A percentile compares a stretch with the other conserved stretches of the same genome.
Evolutionary conservation across 2,888 invertebrate species (phyloP).

Genomic region (Andrena marginata): DNA sequence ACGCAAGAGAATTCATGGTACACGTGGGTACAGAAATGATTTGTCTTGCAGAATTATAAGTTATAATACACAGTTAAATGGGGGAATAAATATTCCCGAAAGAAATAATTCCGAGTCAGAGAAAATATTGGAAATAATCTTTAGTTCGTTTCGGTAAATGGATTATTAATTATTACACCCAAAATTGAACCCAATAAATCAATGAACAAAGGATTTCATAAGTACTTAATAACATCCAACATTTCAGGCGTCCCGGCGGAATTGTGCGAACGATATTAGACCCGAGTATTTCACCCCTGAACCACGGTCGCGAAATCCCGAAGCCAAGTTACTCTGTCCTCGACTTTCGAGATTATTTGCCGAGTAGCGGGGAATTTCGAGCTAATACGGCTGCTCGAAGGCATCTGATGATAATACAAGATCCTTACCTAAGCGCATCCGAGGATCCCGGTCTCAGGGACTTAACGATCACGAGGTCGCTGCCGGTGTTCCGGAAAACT

Average conservation of each 20-base stretch:
- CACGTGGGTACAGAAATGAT: neutral
- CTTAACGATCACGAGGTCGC: constrained; percentile 90
- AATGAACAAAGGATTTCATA: too few species aligned
- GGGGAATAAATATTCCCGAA: neutral
- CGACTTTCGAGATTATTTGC: constrained; percentile 35
- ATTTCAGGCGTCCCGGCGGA: too few species aligned
- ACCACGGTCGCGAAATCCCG: neutral
- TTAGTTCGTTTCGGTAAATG: neutral
- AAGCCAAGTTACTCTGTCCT: neutral
- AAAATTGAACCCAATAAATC: too few species aligned
- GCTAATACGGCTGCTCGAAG: constrained; percentile 4
- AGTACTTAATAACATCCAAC: too few species aligned
- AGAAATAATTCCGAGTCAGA: too few species aligned
- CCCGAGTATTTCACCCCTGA: neutral
- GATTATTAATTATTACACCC: neutral
- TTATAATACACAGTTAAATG: neutral
- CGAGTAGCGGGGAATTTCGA: constrained; percentile 1
- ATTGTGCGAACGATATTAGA: neutral
- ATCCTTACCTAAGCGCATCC: constrained; percentile 85
- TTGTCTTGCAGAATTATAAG: neutral
- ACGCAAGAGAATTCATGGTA: neutral
- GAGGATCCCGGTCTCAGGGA: constrained; percentile 88
- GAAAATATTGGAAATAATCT: neutral
- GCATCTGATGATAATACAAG: constrained; percentile 35
- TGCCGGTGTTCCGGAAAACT: constrained; percentile 79